Base-by-base conservation (phyloP, 2,113 vertebrate genomes). In the Tupaia tana region DNA sequence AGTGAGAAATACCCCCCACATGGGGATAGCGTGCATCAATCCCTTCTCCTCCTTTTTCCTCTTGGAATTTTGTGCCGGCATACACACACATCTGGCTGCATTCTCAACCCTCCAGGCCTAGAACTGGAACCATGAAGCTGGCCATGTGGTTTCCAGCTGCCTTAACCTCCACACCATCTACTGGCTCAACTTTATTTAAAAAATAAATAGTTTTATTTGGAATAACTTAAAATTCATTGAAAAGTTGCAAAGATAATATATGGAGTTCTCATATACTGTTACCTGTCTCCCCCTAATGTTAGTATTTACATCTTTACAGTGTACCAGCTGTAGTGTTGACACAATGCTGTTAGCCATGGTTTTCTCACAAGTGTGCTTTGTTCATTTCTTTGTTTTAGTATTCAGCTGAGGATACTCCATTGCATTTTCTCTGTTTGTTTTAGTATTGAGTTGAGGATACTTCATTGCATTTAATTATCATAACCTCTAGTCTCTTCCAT, bases 161-260 rank as follows among this genome's bases (percentile, higher is more conserved):
- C 43, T 43, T 43, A 43, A 6, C 43, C 43, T 43, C 43, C 43
- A 43, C 43, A 43, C 43, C 43, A 43, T 43, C 43, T 43, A 43
- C 43, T 43, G 43, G 43, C 43, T 6, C 43, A 43, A 43, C 43
- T 43, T 43, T 43, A 43, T 43, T 43, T 43, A 43, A 56, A 86
- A 95, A 77, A 63, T 77, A 92, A 74, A 67, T 67, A 2, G 6
- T 74, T 89, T 77, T 34, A 81, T 81, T 85, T 61, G 20, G 18
- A 86, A 67, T 86, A 67, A 14, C 29, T 91, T 73, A 63, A 89
- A 20, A n/a, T 83, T 96, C 89, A 83, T 34, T 18, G 74, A 80
- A 80, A 81, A 52, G 18, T 86, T 94, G 52, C 67, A 88, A n/a
- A 91, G 22, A 13, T 73, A 69, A 43, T 70, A 27, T 75, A 67